These are phyloP conservation scores for Archips crataeganus DNA, from an alignment of 2,888 invertebrate species.

Conservation along the genomic window DNA sequence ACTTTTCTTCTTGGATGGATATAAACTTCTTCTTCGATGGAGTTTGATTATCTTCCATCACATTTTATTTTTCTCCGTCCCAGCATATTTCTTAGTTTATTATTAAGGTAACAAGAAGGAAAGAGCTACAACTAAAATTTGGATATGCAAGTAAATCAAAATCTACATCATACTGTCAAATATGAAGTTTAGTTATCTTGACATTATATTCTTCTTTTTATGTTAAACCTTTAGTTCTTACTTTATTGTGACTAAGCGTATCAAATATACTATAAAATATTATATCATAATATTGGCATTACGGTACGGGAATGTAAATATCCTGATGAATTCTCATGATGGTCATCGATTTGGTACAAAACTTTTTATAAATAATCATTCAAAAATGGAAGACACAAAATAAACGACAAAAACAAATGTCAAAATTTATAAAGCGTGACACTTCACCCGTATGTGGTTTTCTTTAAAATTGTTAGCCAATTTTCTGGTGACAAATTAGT, in stretches of 20 bases:
- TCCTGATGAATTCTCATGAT: neutral
- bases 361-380: slow-evolving; percentile 55
- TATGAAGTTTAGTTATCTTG: slow-evolving; percentile 44
- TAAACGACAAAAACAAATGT: slow-evolving; percentile 68
- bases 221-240: slow-evolving; percentile 4
- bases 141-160: slow-evolving; percentile 51
- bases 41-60: slow-evolving; percentile 81
- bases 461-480: slow-evolving; percentile 63
- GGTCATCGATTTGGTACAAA: neutral
- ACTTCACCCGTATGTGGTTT: slow-evolving; percentile 66
- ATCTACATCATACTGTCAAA: slow-evolving; percentile 66
- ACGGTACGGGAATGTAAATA: neutral
- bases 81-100: slow-evolving; percentile 68
- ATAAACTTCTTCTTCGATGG: slow-evolving; percentile 74
- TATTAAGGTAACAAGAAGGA: slow-evolving; percentile 51
- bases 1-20: slow-evolving; percentile 74
- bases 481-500: slow-evolving; percentile 65
- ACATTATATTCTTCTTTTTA: slow-evolving; percentile 54
- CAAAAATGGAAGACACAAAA: slow-evolving; percentile 69
- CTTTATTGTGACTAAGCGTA: neutral
- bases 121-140: slow-evolving; percentile 58
- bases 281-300: neutral
- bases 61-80: slow-evolving; percentile 77
- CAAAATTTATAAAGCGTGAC: slow-evolving; percentile 78
- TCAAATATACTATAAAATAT: neutral